phyloP scores from a whole-genome alignment of 2,888 invertebrate species.

The Phania funesta region DNA sequence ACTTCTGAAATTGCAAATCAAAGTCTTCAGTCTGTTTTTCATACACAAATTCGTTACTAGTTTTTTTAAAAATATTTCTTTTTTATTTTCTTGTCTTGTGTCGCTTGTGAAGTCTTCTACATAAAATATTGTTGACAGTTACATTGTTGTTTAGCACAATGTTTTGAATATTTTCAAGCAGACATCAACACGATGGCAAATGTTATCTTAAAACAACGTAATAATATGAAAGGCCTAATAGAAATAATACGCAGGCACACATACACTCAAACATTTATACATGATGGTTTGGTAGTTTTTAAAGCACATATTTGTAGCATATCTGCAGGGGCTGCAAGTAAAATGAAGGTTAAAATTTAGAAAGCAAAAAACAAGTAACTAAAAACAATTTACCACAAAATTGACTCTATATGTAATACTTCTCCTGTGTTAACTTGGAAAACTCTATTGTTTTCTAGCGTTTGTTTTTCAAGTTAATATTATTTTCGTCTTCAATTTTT shows the following conservation, averaged over 20 bases:
- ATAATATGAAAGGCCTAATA: neutral
- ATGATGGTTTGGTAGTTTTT: neutral
- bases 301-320: conserved; percentile 12
- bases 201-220: neutral
- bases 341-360: neutral
- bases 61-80: neutral
- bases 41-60: too few relatives aligned
- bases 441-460: conserved; percentile 11
- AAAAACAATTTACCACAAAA: conserved; percentile 27
- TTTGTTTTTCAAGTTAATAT: neutral
- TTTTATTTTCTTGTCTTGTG: neutral
- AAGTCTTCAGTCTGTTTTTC: too few relatives aligned
- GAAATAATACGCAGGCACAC: neutral
- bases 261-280: neutral
- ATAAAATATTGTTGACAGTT: conserved; percentile 50
- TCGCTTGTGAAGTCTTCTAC: neutral
- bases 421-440: conserved; percentile 12
- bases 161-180: conserved; percentile 29
- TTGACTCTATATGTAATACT: neutral
- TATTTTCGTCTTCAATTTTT: neutral
- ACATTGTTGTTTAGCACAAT: conserved; percentile 41
- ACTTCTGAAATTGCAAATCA: too few relatives aligned
- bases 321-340: conserved; percentile 15
- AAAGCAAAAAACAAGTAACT: neutral
- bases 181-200: neutral